Evolutionary conservation across 2,113 vertebrate species (phyloP).

Genomic region (Sula dactylatra): DNA sequence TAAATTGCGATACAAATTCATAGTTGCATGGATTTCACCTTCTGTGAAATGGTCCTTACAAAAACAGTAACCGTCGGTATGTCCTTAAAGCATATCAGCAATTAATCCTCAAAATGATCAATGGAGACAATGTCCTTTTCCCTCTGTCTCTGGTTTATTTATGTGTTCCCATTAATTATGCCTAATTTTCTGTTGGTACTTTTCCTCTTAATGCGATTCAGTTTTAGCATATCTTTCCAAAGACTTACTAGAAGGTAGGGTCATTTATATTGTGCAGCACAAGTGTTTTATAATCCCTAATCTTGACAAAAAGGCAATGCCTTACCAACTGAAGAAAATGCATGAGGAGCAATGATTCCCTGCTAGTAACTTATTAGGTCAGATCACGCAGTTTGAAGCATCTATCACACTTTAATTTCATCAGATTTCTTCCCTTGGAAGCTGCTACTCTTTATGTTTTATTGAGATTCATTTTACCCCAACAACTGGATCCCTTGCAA

Average conservation of each 20-base stretch:
- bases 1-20: conserved; percentile 6
- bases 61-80: conserved; percentile 46
- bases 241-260: conserved; percentile 76
- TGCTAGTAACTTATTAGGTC: conserved; percentile 86
- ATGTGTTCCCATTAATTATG: conserved; percentile 69
- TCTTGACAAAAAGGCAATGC: conserved; percentile 86
- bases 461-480: not conserved
- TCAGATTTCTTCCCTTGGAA: conserved; percentile 56
- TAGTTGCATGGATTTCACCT: not conserved
- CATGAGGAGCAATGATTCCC: conserved; percentile 84
- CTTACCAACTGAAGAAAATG: conserved; percentile 83
- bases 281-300: conserved; percentile 87
- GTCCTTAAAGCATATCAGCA: conserved; percentile 2
- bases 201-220: conserved; percentile 75
- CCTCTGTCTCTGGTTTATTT: conserved; percentile 61
- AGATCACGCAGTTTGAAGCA: conserved; percentile 73
- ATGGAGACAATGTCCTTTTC: conserved; percentile 47
- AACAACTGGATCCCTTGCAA: not conserved
- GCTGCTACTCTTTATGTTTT: conserved; percentile 10
- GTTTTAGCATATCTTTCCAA: conserved; percentile 74
- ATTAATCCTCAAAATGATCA: conserved; percentile 54
- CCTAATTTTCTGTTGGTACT: conserved; percentile 66
- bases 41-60: conserved; percentile 4
- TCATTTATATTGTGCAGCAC: conserved; percentile 85
- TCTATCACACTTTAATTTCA: conserved; percentile 69